Conservation (phyloP, 2,888 invertebrate genomes). For the Leucophora obtusa region DNA sequence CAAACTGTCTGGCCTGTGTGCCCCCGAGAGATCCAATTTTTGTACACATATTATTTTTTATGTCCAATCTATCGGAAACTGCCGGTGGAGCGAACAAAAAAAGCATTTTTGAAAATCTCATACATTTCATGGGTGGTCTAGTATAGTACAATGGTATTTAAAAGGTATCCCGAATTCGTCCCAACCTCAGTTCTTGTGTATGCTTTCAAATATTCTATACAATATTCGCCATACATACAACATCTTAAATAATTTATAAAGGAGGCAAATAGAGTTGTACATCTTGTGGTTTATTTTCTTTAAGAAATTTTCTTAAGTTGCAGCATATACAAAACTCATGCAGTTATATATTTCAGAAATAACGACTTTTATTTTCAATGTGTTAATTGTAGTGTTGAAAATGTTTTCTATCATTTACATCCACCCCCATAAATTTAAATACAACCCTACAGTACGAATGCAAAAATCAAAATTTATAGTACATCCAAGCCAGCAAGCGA, state of each 20-base stretch:
- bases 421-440: background rate
- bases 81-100: too few relatives aligned
- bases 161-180: too few relatives aligned
- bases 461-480: slow-evolving; percentile 5
- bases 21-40: too few relatives aligned
- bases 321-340: background rate
- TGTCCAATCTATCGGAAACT: too few relatives aligned
- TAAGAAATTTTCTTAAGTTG: background rate
- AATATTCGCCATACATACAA: background rate
- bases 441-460: slow-evolving; percentile 1
- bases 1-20: too few relatives aligned
- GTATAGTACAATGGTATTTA: too few relatives aligned
- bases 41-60: too few relatives aligned
- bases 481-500: too few relatives aligned
- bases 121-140: too few relatives aligned
- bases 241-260: slow-evolving; percentile 21
- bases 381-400: slow-evolving; percentile 54
- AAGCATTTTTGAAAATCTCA: too few relatives aligned
- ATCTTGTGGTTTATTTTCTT: background rate
- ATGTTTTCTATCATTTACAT: slow-evolving; percentile 16
- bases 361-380: slow-evolving; percentile 35
- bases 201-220: background rate
- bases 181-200: too few relatives aligned
- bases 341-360: background rate
- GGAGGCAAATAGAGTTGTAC: slow-evolving; percentile 9